A percentile compares a stretch with the other conserved stretches of the same genome.
Evolutionary conservation across 2,113 vertebrate genomes (phyloP).

Genomic region (Pungitius pungitius): DNA sequence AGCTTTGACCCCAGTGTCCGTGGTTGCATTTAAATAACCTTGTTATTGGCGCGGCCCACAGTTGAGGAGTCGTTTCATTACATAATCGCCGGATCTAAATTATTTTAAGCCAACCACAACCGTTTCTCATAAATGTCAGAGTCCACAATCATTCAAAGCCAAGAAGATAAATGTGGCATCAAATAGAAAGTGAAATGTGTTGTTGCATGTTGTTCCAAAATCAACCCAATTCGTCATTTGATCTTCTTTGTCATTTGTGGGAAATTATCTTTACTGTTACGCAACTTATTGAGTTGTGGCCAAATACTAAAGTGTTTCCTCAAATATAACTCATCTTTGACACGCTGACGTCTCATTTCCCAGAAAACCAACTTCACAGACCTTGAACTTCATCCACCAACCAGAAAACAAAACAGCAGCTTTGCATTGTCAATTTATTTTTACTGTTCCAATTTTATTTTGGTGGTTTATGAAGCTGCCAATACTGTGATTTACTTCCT

Average conservation of each 20-base stretch:
- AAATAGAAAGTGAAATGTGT: not conserved
- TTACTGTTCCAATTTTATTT: constrained; percentile 7
- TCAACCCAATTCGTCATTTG: too few relatives aligned
- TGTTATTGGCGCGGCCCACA: constrained; percentile 38
- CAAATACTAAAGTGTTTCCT: constrained; percentile 13
- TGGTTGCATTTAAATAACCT: constrained; percentile 38
- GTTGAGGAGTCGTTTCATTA: not conserved
- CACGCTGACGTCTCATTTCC: constrained; percentile 26
- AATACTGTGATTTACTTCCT: constrained; percentile 11
- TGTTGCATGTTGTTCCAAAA: too few relatives aligned
- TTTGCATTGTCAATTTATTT: constrained; percentile 7
- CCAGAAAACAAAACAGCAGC: constrained; percentile 6
- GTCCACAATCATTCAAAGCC: not conserved
- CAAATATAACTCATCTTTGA: not conserved
- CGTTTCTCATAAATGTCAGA: not conserved
- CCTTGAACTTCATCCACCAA: constrained; percentile 11
- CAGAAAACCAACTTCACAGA: constrained; percentile 3
- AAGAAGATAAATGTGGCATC: not conserved
- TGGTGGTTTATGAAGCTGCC: not conserved
- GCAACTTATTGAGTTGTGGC: too few relatives aligned
- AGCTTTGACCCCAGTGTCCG: constrained; percentile 30
- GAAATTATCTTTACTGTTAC: too few relatives aligned
- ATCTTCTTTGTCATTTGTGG: too few relatives aligned
- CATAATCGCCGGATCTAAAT: not conserved
- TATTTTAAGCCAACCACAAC: not conserved